Evolutionary conservation across 2,888 invertebrate genomes (phyloP).

Genomic region (Eurois occulta): DNA sequence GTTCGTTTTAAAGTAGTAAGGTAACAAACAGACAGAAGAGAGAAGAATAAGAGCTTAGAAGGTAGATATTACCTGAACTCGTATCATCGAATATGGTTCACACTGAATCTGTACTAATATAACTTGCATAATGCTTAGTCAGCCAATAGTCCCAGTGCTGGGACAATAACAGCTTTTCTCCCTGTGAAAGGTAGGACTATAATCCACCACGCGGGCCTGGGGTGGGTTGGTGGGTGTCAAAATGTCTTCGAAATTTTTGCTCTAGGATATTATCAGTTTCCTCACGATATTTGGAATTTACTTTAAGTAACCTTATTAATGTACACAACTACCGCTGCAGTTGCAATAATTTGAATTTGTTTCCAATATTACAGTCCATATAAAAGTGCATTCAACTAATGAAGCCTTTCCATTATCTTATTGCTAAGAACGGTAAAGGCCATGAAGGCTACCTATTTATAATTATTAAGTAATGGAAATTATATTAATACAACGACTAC

Average conservation of each 20-base stretch:
- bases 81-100: neutral
- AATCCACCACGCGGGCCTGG: neutral
- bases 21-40: neutral
- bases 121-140: neutral
- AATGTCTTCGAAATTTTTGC: neutral
- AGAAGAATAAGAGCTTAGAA: neutral
- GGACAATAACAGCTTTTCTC: neutral
- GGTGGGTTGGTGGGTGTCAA: neutral
- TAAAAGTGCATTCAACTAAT: neutral
- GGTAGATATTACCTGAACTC: neutral
- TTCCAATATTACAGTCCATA: neutral
- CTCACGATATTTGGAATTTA: neutral
- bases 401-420: slow-evolving; percentile 15
- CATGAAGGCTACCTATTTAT: slow-evolving; percentile 26
- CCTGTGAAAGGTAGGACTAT: neutral
- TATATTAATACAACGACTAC: slow-evolving; percentile 27
- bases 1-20: no score
- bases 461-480: slow-evolving; percentile 42
- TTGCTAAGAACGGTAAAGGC: neutral
- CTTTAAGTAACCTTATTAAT: neutral
- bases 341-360: neutral
- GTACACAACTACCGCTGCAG: neutral
- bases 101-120: neutral
- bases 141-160: neutral
- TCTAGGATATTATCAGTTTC: neutral